Conservation (phyloP, 2,797 vertebrate genomes). For the Cygnus olor region DNA sequence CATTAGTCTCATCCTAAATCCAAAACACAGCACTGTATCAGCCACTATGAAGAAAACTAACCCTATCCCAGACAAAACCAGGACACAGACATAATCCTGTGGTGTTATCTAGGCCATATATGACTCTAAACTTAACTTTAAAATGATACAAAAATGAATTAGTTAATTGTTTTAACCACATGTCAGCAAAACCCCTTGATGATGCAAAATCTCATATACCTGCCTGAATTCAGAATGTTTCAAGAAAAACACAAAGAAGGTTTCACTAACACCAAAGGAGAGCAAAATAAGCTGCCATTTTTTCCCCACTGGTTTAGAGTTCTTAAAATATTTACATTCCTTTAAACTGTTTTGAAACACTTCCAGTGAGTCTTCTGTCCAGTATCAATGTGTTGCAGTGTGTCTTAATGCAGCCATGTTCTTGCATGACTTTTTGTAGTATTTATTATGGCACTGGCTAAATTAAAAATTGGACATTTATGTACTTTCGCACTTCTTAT, state of each 20-base stretch:
- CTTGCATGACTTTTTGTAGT: neutral
- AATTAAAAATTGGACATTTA: neutral
- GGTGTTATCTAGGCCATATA: neutral
- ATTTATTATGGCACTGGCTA: neutral
- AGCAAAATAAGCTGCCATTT: neutral
- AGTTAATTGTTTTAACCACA: neutral
- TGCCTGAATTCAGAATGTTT: neutral
- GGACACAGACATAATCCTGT: neutral
- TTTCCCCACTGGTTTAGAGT: neutral
- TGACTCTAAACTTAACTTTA: neutral
- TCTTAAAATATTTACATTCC: neutral
- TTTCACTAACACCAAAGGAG: neutral
- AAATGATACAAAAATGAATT: slow-evolving; percentile 2
- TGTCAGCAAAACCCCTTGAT: neutral
- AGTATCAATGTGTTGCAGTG: neutral
- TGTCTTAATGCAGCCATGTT: neutral
- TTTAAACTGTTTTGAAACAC: neutral
- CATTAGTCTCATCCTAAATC: too few species aligned
- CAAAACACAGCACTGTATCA: too few species aligned
- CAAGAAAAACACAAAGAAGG: neutral
- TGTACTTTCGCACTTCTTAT: neutral
- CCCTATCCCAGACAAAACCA: too few species aligned
- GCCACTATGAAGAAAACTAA: too few species aligned
- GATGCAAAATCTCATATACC: neutral
- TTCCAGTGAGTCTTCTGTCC: neutral